Conservation (phyloP, 1,140 invertebrate genomes). For the Dryas iulia region DNA sequence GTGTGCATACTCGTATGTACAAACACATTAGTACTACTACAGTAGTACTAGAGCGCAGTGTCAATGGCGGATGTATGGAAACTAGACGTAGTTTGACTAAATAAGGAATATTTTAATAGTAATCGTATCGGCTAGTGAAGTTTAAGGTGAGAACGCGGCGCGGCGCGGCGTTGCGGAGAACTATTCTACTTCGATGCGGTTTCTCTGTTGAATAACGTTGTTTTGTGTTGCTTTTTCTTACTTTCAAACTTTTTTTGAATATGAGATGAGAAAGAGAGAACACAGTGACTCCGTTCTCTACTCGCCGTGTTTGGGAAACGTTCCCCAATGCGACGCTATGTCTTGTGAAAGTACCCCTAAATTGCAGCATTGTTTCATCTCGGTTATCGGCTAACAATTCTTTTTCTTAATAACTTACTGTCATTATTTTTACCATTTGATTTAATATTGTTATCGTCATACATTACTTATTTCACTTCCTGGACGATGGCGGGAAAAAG, state of each 20-base stretch:
- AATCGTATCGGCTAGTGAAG: not conserved
- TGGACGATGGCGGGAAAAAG: too few relatives aligned
- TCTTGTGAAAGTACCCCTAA: too few relatives aligned
- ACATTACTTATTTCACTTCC: too few relatives aligned
- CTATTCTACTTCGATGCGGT: not conserved
- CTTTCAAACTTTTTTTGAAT: not conserved
- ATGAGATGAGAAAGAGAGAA: not conserved
- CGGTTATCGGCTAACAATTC: too few relatives aligned
- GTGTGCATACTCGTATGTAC: not conserved
- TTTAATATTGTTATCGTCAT: too few relatives aligned
- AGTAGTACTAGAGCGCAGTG: not conserved
- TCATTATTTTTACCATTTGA: too few relatives aligned
- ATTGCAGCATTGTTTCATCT: too few relatives aligned
- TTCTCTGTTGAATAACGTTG: not conserved
- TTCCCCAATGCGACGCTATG: too few relatives aligned
- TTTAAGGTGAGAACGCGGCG: not conserved
- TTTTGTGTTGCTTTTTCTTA: not conserved
- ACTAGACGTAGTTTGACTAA: not conserved
- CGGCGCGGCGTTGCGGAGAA: too few relatives aligned
- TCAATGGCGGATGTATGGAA: slow-evolving; percentile 4
- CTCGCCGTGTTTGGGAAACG: not conserved
- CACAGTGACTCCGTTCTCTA: not conserved
- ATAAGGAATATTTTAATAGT: slow-evolving; percentile 2
- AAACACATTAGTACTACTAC: not conserved
- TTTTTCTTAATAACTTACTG: too few relatives aligned